A percentile compares a stretch with the other conserved stretches of the same genome.
Conservation (phyloP, 1,140 invertebrate species). For the Micrasema minimum region DNA sequence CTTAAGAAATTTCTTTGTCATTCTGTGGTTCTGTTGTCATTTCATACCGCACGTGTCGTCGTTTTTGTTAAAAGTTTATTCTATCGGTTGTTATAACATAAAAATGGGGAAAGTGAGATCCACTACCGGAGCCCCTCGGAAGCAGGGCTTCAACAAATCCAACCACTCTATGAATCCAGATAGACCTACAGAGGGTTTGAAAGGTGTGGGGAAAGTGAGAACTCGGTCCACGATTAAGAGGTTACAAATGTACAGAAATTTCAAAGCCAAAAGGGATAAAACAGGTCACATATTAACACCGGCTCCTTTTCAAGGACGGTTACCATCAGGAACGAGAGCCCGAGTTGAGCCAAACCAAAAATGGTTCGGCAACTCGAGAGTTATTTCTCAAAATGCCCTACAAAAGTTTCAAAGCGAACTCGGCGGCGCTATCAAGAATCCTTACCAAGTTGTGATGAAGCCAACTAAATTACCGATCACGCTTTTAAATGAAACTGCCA, state of each 20-base stretch:
- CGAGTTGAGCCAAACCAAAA: constrained; percentile 96
- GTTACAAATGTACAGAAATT: constrained; percentile 97
- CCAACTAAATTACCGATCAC: constrained; percentile 95
- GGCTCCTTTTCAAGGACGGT: constrained; percentile 93
- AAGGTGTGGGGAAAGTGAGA: constrained; percentile 86
- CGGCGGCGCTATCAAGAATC: constrained; percentile 93
- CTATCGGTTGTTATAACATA: constrained; percentile 8
- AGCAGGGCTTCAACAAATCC: constrained; percentile 81
- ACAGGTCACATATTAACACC: constrained; percentile 92
- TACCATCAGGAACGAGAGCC: constrained; percentile 90
- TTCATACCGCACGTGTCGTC: constrained; percentile 21
- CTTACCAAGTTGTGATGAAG: constrained; percentile 98
- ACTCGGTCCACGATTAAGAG: constrained; percentile 95
- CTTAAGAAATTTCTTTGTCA: constrained; percentile 9
- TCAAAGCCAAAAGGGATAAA: constrained; percentile 92
- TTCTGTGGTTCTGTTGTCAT: constrained; percentile 10
- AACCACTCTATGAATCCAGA: constrained; percentile 92
- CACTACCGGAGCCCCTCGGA: constrained; percentile 76
- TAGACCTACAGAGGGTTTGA: constrained; percentile 77
- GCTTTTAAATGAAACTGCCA: constrained; percentile 92
- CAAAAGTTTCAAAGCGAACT: constrained; percentile 98
- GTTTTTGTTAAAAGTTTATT: neutral
- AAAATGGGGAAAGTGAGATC: constrained; percentile 79
- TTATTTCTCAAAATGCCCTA: constrained; percentile 92
- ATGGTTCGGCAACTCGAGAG: constrained; percentile 96